These are phyloP conservation scores for Neodiprion fabricii DNA, from an alignment of 1,140 invertebrate genomes.

Conservation along the genomic window DNA sequence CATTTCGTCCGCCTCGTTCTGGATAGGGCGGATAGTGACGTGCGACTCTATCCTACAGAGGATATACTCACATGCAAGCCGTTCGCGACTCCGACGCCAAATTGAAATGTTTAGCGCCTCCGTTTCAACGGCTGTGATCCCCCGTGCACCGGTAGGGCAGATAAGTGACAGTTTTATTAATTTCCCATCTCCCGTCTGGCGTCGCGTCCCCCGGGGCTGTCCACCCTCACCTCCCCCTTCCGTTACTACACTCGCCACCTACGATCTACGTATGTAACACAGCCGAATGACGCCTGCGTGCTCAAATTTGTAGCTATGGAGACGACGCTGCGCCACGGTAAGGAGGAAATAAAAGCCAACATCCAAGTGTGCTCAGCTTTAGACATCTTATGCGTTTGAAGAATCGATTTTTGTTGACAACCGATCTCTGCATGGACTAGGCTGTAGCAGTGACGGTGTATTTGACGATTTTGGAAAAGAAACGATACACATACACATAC, in stretches of 20 bases:
- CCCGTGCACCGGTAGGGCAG: constrained; percentile 48
- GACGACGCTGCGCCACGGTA: background rate
- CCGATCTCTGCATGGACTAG: too few species aligned
- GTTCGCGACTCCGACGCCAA: constrained; percentile 41
- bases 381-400: too few species aligned
- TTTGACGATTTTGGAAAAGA: too few species aligned
- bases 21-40: constrained; percentile 16
- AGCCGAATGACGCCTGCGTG: constrained; percentile 25
- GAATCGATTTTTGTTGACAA: too few species aligned
- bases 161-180: constrained; percentile 80
- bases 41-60: constrained; percentile 1
- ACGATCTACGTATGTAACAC: constrained; percentile 27
- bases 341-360: constrained; percentile 21
- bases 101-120: constrained; percentile 59
- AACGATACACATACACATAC: too few species aligned
- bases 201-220: constrained; percentile 32
- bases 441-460: too few species aligned
- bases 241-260: constrained; percentile 31
- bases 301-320: constrained; percentile 18
- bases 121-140: constrained; percentile 48
- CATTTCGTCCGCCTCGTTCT: constrained; percentile 11
- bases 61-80: constrained; percentile 17
- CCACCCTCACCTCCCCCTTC: constrained; percentile 32
- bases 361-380: background rate
- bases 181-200: constrained; percentile 66